Conservation (phyloP, 2,797 vertebrate genomes). For the Limosa lapponica region DNA sequence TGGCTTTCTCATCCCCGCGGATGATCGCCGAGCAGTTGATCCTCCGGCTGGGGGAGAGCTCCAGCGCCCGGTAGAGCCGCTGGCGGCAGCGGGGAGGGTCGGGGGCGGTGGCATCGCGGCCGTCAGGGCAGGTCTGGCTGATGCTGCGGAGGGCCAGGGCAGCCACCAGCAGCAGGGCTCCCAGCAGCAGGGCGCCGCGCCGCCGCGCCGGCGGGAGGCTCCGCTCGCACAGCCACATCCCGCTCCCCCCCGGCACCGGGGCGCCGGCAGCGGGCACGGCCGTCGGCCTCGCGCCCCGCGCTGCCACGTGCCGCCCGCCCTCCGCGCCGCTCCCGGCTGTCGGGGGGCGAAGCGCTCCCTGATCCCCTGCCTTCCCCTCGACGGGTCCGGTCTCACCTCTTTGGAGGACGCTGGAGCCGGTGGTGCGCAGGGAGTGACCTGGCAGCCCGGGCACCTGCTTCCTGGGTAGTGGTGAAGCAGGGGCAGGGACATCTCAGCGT, state of each 20-base stretch:
- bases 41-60: not conserved
- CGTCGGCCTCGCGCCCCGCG: not conserved
- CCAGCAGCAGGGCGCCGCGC: not conserved
- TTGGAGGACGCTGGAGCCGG: not conserved
- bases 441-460: not conserved
- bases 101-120: not conserved
- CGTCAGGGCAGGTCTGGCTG: not conserved
- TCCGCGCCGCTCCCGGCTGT: no score
- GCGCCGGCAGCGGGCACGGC: not conserved
- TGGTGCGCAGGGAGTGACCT: not conserved
- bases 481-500: not conserved
- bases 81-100: not conserved
- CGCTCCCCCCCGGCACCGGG: not conserved
- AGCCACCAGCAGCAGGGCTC: not conserved
- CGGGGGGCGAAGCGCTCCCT: not conserved
- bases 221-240: not conserved
- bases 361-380: not conserved
- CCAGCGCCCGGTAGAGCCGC: not conserved
- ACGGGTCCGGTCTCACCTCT: fast-evolving
- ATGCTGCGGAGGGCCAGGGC: not conserved
- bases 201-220: not conserved
- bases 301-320: not conserved
- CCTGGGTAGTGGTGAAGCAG: not conserved
- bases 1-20: not conserved
- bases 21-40: conserved; percentile 40